Base-by-base conservation (phyloP, 2,113 vertebrate species). In the Pipa parva region DNA sequence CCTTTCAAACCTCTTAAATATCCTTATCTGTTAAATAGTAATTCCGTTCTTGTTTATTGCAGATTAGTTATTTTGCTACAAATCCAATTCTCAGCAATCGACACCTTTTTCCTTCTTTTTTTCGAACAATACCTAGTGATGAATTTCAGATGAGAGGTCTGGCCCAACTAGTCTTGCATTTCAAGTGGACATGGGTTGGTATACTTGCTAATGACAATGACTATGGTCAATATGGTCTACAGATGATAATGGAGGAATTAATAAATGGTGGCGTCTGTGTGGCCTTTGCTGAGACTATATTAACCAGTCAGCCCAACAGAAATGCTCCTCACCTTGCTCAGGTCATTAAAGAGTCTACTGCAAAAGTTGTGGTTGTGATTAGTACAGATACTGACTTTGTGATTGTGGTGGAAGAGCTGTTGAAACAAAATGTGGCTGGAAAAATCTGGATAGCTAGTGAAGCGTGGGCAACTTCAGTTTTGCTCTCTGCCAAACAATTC, bases 51-150 rank as follows among this genome's bases (percentile, higher is more conserved):
- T 31, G 5, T 6, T 31, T 31, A 1, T 20, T 7, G 12, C 29
- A 76, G 77, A n/a, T 75, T 56, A 75, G 74, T 29, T 45, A 74
- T 15, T 24, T 48, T 22, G 67, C 56, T 20, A 62, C 64, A 1
- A 55, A 72, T 17, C 36, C 68, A 48, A 27, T 49, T 26, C 71
- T 80, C n/a, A 70, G 74, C 3, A 59, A 81, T 51, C 71, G 71
- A 15, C 31, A 26, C 26, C 69, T 74, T 54, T 76, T 77, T 36
- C 79, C 71, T 1, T 73, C 73, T 29, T 80, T 78, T 29, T 63
- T 72, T 25, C 15, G 75, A 17, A 77, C 72, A 0, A 26, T 37
- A 7, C 46, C 71, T 15, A 71, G 63, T 27, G 62, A 74, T 46
- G 27, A 49, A 8, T 37, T 7, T 0, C 58, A 37, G 5, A 63